These are phyloP conservation scores for Schizaphis graminum DNA, from an alignment of 2,888 invertebrate species.

Conservation along the genomic window DNA sequence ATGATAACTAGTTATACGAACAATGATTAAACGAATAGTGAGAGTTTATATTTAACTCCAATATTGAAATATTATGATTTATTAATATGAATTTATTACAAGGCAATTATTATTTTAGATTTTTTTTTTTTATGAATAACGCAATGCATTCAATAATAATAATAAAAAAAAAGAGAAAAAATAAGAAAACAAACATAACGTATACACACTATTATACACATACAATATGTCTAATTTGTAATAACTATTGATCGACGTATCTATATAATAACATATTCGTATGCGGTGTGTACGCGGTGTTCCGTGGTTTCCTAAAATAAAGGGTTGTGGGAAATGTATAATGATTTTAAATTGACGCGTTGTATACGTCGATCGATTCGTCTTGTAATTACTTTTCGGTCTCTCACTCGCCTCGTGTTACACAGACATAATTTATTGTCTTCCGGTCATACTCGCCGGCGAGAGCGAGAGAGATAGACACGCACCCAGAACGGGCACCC, in stretches of 20 bases:
- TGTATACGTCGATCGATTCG: constrained; percentile 37
- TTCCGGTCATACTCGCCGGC: constrained; percentile 4
- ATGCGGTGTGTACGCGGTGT: neutral
- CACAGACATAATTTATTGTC: constrained; percentile 48
- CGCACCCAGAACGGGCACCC: too few species aligned
- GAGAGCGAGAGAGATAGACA: neutral
- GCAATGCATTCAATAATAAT: neutral
- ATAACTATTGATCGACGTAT: neutral
- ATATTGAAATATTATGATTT: constrained; percentile 37
- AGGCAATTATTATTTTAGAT: constrained; percentile 52
- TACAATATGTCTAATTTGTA: neutral
- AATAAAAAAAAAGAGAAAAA: neutral
- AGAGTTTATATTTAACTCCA: constrained; percentile 1
- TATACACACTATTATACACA: neutral
- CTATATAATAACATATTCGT: constrained; percentile 1
- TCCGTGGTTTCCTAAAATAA: neutral
- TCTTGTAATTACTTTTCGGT: constrained; percentile 26
- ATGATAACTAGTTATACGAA: constrained; percentile 20
- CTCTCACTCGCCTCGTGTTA: neutral
- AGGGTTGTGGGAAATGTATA: constrained; percentile 24
- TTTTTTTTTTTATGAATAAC: constrained; percentile 11
- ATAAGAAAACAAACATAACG: neutral
- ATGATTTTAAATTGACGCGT: constrained; percentile 36
- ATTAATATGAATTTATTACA: constrained; percentile 21
- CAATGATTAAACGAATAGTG: neutral